Evolutionary conservation across 2,888 invertebrate genomes (phyloP), one percentile per base, ranked within the genome.

Genomic region (Geophilus truncorum): DNA sequence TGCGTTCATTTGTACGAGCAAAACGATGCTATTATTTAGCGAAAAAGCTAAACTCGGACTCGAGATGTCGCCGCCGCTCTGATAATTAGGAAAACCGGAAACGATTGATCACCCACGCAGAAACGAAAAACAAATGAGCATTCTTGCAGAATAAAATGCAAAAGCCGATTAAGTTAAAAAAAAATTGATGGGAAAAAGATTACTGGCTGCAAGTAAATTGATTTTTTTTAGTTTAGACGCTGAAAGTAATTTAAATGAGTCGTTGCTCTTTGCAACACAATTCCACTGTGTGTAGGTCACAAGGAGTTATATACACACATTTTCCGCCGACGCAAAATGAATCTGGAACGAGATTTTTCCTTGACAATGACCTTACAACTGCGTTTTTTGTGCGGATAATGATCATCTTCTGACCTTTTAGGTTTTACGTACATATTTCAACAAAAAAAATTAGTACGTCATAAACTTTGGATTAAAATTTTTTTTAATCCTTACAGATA

Each of bases 331-430:
- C 57, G 23, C 57, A 3, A 57, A 12, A 15, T 10, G 57, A 57
- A 57, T 57, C 18, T 57, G 18, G 57, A 21, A 57, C 57, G n/a
- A 18, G 15, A 40, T 40, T 12, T 57, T 57, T 57, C 23, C 57
- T 57, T 57, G 57, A 23, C n/a, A 57, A 57, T 57, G 57, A 57
- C 57, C 57, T 57, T 57, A n/a, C n/a, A n/a, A n/a, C n/a, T n/a
- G n/a, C n/a, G n/a, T n/a, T n/a, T n/a, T n/a, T n/a, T n/a, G n/a
- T n/a, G n/a, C n/a, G n/a, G n/a, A n/a, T n/a, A n/a, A n/a, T n/a
- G n/a, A n/a, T n/a, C n/a, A n/a, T n/a, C n/a, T n/a, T n/a, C n/a
- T n/a, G n/a, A n/a, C n/a, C n/a, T n/a, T n/a, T n/a, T n/a, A n/a
- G n/a, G n/a, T n/a, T n/a, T n/a, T n/a, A n/a, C n/a, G n/a, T n/a